Percentiles rank a stretch among this genome's conserved stretches.
Conservation (phyloP, 2,888 invertebrate genomes). For the Sminthurides aquaticus region DNA sequence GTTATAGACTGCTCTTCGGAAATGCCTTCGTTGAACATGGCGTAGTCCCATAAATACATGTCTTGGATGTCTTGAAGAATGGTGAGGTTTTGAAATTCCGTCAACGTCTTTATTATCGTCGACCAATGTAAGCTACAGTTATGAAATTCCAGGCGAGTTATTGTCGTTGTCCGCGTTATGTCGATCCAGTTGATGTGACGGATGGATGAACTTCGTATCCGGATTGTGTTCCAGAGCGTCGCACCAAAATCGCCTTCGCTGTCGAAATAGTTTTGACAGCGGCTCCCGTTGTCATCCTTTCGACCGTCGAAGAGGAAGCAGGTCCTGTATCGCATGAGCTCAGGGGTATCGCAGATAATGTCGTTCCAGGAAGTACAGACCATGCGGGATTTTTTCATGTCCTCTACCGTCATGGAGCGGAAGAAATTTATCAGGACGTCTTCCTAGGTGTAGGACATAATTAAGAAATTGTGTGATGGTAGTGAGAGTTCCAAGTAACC, state of each 20-base stretch:
- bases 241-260: constrained; percentile 25
- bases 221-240: constrained; percentile 34
- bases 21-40: constrained; percentile 37
- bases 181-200: constrained; percentile 36
- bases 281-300: constrained; percentile 32
- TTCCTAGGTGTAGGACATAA: no score
- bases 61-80: constrained; percentile 36
- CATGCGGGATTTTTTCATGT: constrained; percentile 31
- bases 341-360: constrained; percentile 20
- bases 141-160: constrained; percentile 38
- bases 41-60: constrained; percentile 39
- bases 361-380: constrained; percentile 28
- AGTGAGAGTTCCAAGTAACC: no score
- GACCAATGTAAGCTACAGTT: constrained; percentile 40
- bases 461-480: background rate
- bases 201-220: constrained; percentile 26
- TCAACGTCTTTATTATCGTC: constrained; percentile 33
- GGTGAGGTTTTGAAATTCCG: constrained; percentile 32
- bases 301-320: constrained; percentile 40
- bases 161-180: constrained; percentile 22
- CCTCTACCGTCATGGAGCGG: constrained; percentile 20
- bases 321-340: constrained; percentile 27
- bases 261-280: constrained; percentile 29
- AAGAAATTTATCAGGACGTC: constrained; percentile 30
- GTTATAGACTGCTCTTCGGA: constrained; percentile 36